A percentile compares a stretch with the other conserved stretches of the same genome.
Conservation (phyloP, 2,888 invertebrate genomes). For the Leucophenga maculata region DNA sequence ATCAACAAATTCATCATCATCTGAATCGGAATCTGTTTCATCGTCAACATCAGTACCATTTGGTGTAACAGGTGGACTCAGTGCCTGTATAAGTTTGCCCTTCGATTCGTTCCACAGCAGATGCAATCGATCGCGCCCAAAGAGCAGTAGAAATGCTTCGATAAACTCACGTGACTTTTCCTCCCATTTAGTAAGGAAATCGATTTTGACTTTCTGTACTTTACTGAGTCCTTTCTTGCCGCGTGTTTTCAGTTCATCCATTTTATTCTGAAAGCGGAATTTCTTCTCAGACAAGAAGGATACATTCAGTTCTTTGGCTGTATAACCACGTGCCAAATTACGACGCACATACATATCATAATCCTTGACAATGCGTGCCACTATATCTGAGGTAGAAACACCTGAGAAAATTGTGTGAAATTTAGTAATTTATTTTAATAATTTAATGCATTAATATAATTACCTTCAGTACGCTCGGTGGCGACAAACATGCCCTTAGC, state of each 20-base stretch:
- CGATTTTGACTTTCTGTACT: slow-evolving; percentile 81
- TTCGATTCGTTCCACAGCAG: slow-evolving; percentile 93
- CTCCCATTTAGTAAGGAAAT: slow-evolving; percentile 97
- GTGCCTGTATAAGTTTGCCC: slow-evolving; percentile 88
- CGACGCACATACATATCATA: slow-evolving; percentile 98
- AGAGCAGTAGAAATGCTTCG: slow-evolving; percentile 92
- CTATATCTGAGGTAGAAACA: slow-evolving; percentile 98
- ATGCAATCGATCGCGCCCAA: slow-evolving; percentile 88
- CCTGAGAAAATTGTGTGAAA: slow-evolving; percentile 69
- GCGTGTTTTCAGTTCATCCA: slow-evolving; percentile 93
- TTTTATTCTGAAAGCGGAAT: slow-evolving; percentile 94
- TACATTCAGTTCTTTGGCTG: slow-evolving; percentile 97
- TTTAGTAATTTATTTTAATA: background rate
- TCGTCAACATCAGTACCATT: slow-evolving; percentile 69
- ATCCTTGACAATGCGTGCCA: slow-evolving; percentile 96
- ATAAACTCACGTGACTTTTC: slow-evolving; percentile 97
- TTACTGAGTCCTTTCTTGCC: slow-evolving; percentile 88
- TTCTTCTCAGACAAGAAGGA: slow-evolving; percentile 97
- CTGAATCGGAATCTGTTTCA: slow-evolving; percentile 42
- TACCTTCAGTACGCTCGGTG: slow-evolving; percentile 93
- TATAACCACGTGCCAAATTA: slow-evolving; percentile 96
- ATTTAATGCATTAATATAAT: slow-evolving; percentile 9
- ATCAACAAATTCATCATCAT: slow-evolving; percentile 34
- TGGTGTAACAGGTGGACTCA: slow-evolving; percentile 92
- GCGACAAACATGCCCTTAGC: slow-evolving; percentile 96